These are phyloP conservation scores for Syrmaticus mikado DNA, from an alignment of 2,113 vertebrate species.

Conservation along the genomic window DNA sequence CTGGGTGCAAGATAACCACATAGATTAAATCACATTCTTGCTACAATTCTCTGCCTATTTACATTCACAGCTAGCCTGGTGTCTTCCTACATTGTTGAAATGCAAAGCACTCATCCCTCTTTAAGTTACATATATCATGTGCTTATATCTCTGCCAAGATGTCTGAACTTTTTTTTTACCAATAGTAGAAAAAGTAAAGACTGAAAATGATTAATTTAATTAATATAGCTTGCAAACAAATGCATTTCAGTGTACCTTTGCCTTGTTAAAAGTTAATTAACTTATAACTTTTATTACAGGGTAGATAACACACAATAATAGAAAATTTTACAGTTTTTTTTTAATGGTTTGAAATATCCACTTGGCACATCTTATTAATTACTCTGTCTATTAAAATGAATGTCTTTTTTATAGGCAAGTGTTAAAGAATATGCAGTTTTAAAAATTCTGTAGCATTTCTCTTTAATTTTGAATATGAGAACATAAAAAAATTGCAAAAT, in stretches of 20 bases:
- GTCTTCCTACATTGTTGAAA: neutral
- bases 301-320: neutral
- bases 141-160: neutral
- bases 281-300: neutral
- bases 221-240: neutral
- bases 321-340: neutral
- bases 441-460: neutral
- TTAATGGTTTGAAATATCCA: neutral
- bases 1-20: neutral
- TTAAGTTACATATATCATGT: neutral
- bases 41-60: neutral
- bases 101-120: neutral
- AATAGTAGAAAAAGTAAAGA: neutral
- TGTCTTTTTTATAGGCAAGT: neutral
- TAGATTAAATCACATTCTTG: neutral
- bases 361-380: neutral
- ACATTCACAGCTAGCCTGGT: neutral
- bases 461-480: neutral
- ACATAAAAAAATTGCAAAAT: neutral
- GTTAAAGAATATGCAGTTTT: neutral
- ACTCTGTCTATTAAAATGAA: neutral
- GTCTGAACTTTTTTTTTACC: neutral
- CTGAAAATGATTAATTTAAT: neutral
- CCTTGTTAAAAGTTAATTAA: neutral
- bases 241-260: neutral